phyloP scores from a whole-genome alignment of 2,113 vertebrate species.

The Neogale vison region DNA sequence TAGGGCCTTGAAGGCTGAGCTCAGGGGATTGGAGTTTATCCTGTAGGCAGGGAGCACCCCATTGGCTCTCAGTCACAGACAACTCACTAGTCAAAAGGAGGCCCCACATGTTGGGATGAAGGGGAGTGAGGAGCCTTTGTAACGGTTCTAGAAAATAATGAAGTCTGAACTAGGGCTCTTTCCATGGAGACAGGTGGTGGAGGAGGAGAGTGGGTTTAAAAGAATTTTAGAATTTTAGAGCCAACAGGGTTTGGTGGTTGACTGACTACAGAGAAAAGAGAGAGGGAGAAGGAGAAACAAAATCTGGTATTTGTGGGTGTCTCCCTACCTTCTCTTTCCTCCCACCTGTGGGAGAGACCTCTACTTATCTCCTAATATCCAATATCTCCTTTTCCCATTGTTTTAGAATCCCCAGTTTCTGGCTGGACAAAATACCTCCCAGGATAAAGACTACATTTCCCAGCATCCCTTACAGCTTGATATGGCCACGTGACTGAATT shows the following conservation, averaged over 20 bases:
- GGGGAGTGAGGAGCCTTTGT: neutral
- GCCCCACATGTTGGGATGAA: neutral
- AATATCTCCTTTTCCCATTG: neutral
- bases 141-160: neutral
- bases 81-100: neutral
- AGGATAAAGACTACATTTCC: slow-evolving; percentile 35
- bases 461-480: slow-evolving; percentile 52
- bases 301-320: neutral
- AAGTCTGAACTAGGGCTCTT: neutral
- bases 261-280: neutral
- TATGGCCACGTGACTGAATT: neutral
- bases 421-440: neutral
- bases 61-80: neutral
- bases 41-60: neutral
- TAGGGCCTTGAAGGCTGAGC: neutral
- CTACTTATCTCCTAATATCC: neutral
- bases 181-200: neutral
- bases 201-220: neutral
- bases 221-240: neutral
- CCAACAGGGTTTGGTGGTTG: neutral
- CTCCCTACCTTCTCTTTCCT: neutral
- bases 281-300: neutral
- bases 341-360: neutral
- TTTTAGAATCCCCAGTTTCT: neutral
- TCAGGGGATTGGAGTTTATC: neutral